Conservation (phyloP, 2,797 vertebrate genomes). For the Florisuga fusca region DNA sequence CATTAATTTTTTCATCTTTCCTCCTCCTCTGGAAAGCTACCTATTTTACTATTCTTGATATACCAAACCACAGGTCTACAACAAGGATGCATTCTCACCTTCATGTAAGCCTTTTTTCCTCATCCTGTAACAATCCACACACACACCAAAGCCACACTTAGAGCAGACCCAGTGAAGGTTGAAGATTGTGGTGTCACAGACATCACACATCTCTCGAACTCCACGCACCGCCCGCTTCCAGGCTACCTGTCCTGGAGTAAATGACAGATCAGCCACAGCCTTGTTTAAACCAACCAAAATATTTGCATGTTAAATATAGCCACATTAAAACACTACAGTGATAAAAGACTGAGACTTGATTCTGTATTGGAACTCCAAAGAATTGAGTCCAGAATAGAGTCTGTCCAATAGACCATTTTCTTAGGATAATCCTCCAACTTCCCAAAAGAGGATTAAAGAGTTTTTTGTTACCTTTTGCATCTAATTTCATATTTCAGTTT, state of each 20-base stretch:
- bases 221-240: constrained; percentile 84
- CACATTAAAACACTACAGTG: accelerated
- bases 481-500: not conserved
- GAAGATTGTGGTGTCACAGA: constrained; percentile 84
- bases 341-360: accelerated
- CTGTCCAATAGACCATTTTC: not conserved
- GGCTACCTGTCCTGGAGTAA: constrained; percentile 78
- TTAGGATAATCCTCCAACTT: not conserved
- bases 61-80: not conserved
- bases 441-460: not conserved
- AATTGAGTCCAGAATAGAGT: too few species aligned
- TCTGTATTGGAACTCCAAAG: not conserved
- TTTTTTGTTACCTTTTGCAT: not conserved
- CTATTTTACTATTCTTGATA: not conserved
- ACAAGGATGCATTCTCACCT: constrained; percentile 54
- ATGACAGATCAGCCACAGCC: accelerated
- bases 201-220: constrained; percentile 84
- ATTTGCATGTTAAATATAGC: not conserved
- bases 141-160: constrained; percentile 83
- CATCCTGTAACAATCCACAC: constrained; percentile 84
- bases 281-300: accelerated
- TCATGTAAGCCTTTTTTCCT: constrained; percentile 72
- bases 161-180: constrained; percentile 87
- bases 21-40: not conserved
- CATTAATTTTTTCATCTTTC: not conserved